Evolutionary conservation across 2,888 invertebrate genomes (phyloP).

Genomic region (Serrognathus titanus): DNA sequence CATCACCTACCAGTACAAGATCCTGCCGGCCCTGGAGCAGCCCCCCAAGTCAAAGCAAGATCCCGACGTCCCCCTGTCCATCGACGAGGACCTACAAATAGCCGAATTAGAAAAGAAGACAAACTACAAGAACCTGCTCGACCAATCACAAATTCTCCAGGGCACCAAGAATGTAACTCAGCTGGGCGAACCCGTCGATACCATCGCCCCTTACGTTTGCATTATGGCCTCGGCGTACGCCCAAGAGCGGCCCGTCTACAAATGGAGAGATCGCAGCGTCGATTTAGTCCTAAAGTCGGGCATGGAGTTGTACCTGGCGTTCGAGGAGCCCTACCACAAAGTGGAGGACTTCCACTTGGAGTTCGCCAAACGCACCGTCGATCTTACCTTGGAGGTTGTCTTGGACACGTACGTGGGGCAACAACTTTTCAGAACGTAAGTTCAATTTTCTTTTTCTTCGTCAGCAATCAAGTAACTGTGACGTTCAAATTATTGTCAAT

Average conservation of each 20-base stretch:
- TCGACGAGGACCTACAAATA: slow-evolving; percentile 28
- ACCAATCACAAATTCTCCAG: slow-evolving; percentile 57
- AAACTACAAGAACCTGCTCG: slow-evolving; percentile 58
- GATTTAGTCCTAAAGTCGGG: slow-evolving; percentile 57
- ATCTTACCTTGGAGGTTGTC: slow-evolving; percentile 18
- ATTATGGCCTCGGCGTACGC: slow-evolving; percentile 60
- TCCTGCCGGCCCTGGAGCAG: slow-evolving; percentile 28
- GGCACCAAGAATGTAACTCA: slow-evolving; percentile 48
- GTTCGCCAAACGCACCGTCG: slow-evolving; percentile 16
- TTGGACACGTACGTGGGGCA: no score
- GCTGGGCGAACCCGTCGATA: slow-evolving; percentile 25
- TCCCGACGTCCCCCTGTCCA: slow-evolving; percentile 11
- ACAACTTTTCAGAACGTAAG: no score
- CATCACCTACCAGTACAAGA: slow-evolving; percentile 28
- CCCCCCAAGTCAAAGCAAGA: slow-evolving; percentile 20
- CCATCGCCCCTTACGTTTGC: slow-evolving; percentile 54
- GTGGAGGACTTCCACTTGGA: slow-evolving; percentile 27
- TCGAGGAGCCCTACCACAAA: slow-evolving; percentile 34
- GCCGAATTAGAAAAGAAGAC: slow-evolving; percentile 55
- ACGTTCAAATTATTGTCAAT: no score
- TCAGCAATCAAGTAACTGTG: no score
- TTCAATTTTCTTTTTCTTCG: no score
- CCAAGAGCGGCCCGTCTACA: slow-evolving; percentile 55
- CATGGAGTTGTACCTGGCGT: slow-evolving; percentile 46
- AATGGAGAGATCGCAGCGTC: slow-evolving; percentile 59